Conservation (phyloP, 1,140 invertebrate genomes). For the Drosophila trapezifrons region DNA sequence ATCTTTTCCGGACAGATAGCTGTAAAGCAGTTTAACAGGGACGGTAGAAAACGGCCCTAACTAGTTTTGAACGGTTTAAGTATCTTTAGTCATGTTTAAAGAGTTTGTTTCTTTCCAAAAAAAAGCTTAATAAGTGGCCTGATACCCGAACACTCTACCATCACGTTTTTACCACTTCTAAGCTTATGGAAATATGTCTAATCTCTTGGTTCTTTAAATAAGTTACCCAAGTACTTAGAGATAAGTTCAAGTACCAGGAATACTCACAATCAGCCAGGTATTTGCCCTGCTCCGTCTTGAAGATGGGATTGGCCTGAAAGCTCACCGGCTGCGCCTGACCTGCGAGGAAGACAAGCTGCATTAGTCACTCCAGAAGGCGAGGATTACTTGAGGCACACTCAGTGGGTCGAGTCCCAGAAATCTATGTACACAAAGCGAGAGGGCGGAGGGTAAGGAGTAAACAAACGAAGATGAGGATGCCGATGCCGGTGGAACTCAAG, state of each 20-base stretch:
- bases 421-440: slow-evolving; percentile 65
- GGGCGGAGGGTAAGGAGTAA: slow-evolving; percentile 9
- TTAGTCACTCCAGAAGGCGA: slow-evolving; percentile 34
- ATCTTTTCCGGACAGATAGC: too few relatives aligned
- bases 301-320: slow-evolving; percentile 88
- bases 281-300: slow-evolving; percentile 91
- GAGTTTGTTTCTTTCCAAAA: too few relatives aligned
- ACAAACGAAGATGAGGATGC: slow-evolving; percentile 45
- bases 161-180: too few relatives aligned
- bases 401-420: slow-evolving; percentile 38
- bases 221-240: too few relatives aligned
- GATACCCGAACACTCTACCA: too few relatives aligned
- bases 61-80: too few relatives aligned
- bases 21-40: too few relatives aligned
- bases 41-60: too few relatives aligned
- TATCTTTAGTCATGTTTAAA: background rate
- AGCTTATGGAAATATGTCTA: too few relatives aligned
- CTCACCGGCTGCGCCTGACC: slow-evolving; percentile 85
- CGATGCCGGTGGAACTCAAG: slow-evolving; percentile 49
- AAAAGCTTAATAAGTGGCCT: too few relatives aligned
- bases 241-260: too few relatives aligned
- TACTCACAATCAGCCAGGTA: slow-evolving; percentile 91
- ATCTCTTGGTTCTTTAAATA: too few relatives aligned
- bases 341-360: slow-evolving; percentile 40
- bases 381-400: slow-evolving; percentile 19